These are phyloP conservation scores for Copidosoma floridanum DNA, from an alignment of 1,140 invertebrate species.

Conservation along the genomic window DNA sequence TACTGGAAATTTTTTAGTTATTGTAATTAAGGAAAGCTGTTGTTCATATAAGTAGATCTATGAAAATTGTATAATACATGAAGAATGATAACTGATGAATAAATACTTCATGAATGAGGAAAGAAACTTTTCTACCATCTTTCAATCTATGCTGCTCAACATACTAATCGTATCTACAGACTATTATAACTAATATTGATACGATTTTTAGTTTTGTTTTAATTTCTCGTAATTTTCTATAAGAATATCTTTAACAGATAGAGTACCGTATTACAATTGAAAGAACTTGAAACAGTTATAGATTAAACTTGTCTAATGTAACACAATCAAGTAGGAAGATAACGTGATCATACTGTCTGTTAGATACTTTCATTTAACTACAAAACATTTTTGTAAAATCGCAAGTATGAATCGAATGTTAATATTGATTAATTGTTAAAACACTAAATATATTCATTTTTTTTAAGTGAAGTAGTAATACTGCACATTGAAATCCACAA, in stretches of 20 bases:
- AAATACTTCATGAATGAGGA: not conserved
- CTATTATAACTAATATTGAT: slow-evolving; percentile 9
- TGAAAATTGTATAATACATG: not conserved
- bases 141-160: slow-evolving; percentile 2
- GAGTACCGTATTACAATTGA: not conserved
- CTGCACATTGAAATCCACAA: slow-evolving; percentile 8
- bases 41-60: too few species aligned
- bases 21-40: slow-evolving; percentile 1
- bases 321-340: not conserved
- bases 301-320: not conserved
- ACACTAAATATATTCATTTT: not conserved
- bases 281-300: not conserved
- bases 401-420: not conserved
- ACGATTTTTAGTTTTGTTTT: slow-evolving; percentile 4
- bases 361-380: not conserved
- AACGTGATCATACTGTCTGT: not conserved
- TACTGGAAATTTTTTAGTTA: slow-evolving; percentile 12
- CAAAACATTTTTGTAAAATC: not conserved
- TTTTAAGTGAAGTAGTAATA: not conserved
- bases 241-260: not conserved
- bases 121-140: slow-evolving; percentile 8
- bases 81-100: not conserved
- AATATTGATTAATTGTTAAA: slow-evolving; percentile 16
- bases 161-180: slow-evolving; percentile 4
- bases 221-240: not conserved